phyloP scores from a whole-genome alignment of 1,140 invertebrate genomes.

The Trypoxylus dichotomus region DNA sequence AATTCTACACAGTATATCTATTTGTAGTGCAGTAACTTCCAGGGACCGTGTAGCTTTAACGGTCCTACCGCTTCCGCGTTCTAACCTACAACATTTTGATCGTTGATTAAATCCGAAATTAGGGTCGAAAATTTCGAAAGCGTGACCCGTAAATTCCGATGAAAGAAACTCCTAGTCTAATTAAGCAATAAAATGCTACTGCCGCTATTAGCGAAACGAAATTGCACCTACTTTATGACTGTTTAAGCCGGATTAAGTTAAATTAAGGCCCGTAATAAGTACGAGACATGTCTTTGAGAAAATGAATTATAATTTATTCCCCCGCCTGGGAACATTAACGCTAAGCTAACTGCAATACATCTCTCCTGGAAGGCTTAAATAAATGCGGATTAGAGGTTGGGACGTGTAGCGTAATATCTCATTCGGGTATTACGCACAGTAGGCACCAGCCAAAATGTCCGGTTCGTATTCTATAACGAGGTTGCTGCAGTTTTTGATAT shows the following conservation, averaged over 20 bases:
- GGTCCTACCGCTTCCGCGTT: neutral
- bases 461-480: no score
- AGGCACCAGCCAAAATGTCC: no score
- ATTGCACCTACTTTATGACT: neutral
- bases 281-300: neutral
- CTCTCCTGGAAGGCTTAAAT: neutral
- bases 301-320: slow-evolving; percentile 3
- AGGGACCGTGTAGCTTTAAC: no score
- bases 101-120: slow-evolving; percentile 3
- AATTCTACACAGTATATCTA: no score
- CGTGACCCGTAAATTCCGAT: neutral
- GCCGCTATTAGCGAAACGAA: neutral
- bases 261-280: neutral
- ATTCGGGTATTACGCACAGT: neutral
- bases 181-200: neutral
- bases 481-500: no score
- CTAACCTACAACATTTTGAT: neutral
- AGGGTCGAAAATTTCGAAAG: neutral
- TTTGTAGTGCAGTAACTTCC: no score
- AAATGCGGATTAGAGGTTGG: neutral
- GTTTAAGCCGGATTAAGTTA: neutral
- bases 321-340: neutral
- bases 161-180: neutral
- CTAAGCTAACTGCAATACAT: neutral
- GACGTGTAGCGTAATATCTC: neutral